Evolutionary conservation across 2,113 vertebrate genomes (phyloP), one percentile per base, ranked within the genome.

Genomic region (Oreamnos americanus): DNA sequence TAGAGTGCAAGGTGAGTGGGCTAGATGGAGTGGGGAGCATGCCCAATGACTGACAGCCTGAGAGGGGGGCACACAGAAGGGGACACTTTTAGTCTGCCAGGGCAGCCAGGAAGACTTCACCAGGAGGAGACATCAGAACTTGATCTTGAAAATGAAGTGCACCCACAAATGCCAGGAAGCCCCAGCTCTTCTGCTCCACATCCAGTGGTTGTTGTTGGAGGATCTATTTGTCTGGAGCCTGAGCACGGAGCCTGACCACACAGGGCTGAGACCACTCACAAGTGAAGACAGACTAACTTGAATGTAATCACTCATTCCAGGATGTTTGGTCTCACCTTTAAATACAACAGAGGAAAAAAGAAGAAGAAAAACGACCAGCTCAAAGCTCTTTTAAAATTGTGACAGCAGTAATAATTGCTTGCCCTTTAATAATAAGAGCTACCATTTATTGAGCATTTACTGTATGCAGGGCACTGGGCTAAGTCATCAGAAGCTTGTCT

Each of bases 401-500:
- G 86, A 91, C 60, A 53, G 87, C 14, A 79, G n/a, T 39, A 43
- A 36, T 53, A 84, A 90, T 81, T 25, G 49, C 49, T 94, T 49
- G 49, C 7, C n/a, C 79, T 90, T 84, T 89, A 94, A 76, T 87
- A 94, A 76, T n/a, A 79, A 58, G 19, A 96, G 26, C 76, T 62
- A 36, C 62, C 51, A 84, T 78, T 64, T 81, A 88, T 19, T 39
- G 53, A 89, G 74, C 45, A 55, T 67, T 58, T 81, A 87, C 33
- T 84, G 39, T 36, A 53, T 14, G 71, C 67, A 64, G 60, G 67
- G 53, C 53, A 51, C 67, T 43, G 47, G 78, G 90, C 86, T 39
- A 91, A 96, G 95, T 67, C 89, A 86, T 95, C 74, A 19, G 12
- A 26, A 6, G 74, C 53, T 97, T 87, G 90, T 55, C 60, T 67